Percentiles rank a stretch among this genome's conserved stretches.
These are phyloP conservation scores for Gymnothorax javanicus DNA, from an alignment of 2,797 vertebrate genomes.

Conservation along the genomic window DNA sequence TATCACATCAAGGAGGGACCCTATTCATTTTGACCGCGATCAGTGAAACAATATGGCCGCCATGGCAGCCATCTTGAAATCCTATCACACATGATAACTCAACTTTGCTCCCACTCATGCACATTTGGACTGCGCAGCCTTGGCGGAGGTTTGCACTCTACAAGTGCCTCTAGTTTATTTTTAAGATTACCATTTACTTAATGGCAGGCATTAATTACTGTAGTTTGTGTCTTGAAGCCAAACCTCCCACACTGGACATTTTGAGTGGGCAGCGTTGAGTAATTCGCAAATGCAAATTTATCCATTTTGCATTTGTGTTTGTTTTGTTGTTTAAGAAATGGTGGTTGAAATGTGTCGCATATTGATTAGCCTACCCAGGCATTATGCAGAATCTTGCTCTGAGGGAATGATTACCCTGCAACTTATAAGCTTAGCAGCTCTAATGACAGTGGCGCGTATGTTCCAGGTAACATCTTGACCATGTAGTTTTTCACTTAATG, in stretches of 20 bases:
- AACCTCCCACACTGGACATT: neutral
- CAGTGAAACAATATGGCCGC: too few species aligned
- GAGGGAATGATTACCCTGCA: neutral
- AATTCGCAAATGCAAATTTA: neutral
- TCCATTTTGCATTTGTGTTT: neutral
- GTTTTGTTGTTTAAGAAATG: slow-evolving; percentile 4
- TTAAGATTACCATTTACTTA: neutral
- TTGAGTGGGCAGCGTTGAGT: neutral
- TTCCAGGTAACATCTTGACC: neutral
- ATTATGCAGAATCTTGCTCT: neutral
- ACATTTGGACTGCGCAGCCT: too few species aligned
- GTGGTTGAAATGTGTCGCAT: neutral
- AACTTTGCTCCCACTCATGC: too few species aligned
- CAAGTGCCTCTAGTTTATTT: too few species aligned
- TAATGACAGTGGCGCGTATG: neutral
- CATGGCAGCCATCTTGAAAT: too few species aligned
- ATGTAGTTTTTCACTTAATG: neutral
- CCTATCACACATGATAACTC: too few species aligned
- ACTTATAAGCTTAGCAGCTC: neutral
- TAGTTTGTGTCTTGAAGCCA: neutral
- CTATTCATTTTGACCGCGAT: too few species aligned
- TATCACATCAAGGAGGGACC: too few species aligned
- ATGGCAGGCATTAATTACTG: neutral
- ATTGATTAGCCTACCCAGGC: neutral
- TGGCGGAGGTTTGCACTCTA: too few species aligned